Evolutionary conservation across 2,113 vertebrate species (phyloP).

Genomic region (Eurypyga helias): DNA sequence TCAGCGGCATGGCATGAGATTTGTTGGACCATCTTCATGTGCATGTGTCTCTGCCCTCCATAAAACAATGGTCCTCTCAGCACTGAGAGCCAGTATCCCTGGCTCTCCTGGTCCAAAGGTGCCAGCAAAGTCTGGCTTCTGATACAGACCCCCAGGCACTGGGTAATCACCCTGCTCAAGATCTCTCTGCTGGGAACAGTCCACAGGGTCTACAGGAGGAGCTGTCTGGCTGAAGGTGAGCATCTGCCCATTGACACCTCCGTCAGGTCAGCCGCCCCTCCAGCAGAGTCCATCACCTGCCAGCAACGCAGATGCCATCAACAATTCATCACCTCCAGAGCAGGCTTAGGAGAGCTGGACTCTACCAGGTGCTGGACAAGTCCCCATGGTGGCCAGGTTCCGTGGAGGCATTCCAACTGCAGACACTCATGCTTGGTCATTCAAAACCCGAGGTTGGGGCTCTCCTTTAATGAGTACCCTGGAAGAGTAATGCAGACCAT

Average conservation of each 20-base stretch:
- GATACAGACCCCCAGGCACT: background rate
- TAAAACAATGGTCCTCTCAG: background rate
- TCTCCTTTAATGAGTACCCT: background rate
- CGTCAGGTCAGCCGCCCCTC: background rate
- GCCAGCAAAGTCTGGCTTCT: background rate
- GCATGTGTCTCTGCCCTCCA: background rate
- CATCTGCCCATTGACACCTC: background rate
- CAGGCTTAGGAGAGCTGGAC: background rate
- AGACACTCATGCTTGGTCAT: fast-evolving
- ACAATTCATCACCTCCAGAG: background rate
- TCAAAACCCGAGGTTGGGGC: background rate
- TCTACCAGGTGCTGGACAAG: background rate
- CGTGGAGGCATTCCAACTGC: background rate
- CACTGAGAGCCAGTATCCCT: background rate
- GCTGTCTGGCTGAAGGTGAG: background rate
- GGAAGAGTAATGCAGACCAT: background rate
- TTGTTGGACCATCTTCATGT: fast-evolving
- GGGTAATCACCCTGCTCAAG: background rate
- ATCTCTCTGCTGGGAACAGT: background rate
- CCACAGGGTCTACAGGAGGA: background rate
- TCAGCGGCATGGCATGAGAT: background rate
- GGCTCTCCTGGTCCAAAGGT: fast-evolving
- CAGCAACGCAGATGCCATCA: background rate
- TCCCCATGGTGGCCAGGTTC: background rate
- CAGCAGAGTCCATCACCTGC: background rate